Evolutionary conservation across 2,797 vertebrate species (phyloP).

Genomic region (Erethizon dorsatum): DNA sequence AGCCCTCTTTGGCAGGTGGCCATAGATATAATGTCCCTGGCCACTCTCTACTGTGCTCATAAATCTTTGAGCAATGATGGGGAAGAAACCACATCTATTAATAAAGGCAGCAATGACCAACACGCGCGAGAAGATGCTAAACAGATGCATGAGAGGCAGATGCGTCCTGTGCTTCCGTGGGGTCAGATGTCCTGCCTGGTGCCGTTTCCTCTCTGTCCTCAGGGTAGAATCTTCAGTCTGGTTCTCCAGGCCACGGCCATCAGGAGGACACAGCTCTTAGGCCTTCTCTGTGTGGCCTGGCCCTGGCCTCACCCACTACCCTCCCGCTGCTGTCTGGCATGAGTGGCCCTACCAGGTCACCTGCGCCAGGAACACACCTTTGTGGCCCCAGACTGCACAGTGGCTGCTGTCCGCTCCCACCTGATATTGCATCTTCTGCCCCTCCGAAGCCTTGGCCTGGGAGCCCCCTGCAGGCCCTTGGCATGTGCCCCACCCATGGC

Average conservation of each 20-base stretch:
- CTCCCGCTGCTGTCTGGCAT: rapidly evolving
- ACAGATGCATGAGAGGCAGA: rapidly evolving
- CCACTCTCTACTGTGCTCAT: rapidly evolving
- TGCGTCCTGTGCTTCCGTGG: rapidly evolving
- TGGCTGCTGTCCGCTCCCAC: not conserved
- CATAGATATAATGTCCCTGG: not conserved
- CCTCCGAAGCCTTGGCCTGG: not conserved
- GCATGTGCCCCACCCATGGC: rapidly evolving
- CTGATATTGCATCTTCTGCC: not conserved
- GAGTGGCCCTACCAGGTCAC: not conserved
- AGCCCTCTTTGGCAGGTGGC: not conserved
- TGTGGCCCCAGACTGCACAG: rapidly evolving
- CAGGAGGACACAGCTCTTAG: not conserved
- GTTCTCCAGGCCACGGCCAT: rapidly evolving
- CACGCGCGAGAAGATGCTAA: rapidly evolving
- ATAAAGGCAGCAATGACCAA: rapidly evolving
- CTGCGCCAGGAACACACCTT: rapidly evolving
- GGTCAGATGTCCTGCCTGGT: rapidly evolving
- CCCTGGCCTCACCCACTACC: rapidly evolving
- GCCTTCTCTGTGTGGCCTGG: not conserved
- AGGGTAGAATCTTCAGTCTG: rapidly evolving
- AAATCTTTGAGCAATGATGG: not conserved
- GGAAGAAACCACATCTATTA: not conserved
- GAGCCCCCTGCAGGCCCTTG: not conserved
- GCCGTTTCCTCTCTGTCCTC: not conserved